Evolutionary conservation across 2,113 vertebrate genomes (phyloP).

Genomic region (Bostrychus sinensis): DNA sequence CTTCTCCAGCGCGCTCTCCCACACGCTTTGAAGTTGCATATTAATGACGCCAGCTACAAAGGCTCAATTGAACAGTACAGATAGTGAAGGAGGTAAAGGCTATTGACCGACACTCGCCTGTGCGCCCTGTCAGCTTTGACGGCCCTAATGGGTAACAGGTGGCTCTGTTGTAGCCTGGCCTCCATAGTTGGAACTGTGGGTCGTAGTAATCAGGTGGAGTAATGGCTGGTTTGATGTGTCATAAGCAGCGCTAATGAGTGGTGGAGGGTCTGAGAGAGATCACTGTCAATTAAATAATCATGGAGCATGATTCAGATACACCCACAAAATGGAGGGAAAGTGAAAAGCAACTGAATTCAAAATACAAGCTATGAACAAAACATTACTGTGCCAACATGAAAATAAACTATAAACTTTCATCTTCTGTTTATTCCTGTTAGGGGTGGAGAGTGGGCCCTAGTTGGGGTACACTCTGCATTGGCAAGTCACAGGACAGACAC

Average conservation of each 20-base stretch:
- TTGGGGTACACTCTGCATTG: no score
- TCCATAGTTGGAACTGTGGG: constrained; percentile 53
- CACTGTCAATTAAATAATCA: constrained; percentile 39
- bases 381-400: no score
- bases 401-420: no score
- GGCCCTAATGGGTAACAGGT: constrained; percentile 71
- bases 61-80: constrained; percentile 55
- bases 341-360: not conserved
- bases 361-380: no score
- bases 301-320: constrained; percentile 6
- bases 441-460: no score
- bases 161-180: constrained; percentile 48
- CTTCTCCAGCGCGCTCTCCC: constrained; percentile 56
- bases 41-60: constrained; percentile 63
- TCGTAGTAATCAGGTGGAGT: constrained; percentile 47
- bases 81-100: constrained; percentile 37
- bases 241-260: constrained; percentile 30
- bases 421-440: no score
- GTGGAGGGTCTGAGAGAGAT: constrained; percentile 29
- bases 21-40: constrained; percentile 72
- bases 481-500: no score
- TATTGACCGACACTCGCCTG: constrained; percentile 57
- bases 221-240: constrained; percentile 66
- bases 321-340: constrained; percentile 7
- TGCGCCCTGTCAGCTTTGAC: constrained; percentile 62